Base-by-base conservation (phyloP, 2,888 invertebrate species). In the Volucella bombylans region DNA sequence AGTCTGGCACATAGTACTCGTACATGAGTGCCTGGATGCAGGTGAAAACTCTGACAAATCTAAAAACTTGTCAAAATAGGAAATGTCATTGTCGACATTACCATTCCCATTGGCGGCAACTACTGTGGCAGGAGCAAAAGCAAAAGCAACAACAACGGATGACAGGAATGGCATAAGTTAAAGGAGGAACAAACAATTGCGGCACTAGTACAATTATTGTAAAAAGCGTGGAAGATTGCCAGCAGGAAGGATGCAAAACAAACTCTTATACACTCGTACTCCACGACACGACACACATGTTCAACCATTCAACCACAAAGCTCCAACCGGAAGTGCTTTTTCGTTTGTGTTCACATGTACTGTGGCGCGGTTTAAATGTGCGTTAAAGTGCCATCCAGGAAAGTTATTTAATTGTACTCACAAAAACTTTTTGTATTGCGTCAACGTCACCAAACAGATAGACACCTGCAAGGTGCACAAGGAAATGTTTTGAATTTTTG, bases 101-200 rank as follows among this genome's bases (percentile, higher is more conserved):
- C 65, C 64, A 57, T 57, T 57, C 57, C 4, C 52, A 18, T 38
- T 15, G 23, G 41, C 12, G 31, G 68, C 15, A 12, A 49, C 31
- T 3, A n/a, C n/a, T n/a, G n/a, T n/a, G n/a, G n/a, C n/a, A n/a
- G 57, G 8, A 39, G 41, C 49, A 9, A 14, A 23, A 38, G 31
- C 31, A 38, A 31, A 6, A 31, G 52, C 31, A 0, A 23, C 52
- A 14, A 9, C 15, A 18, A 11, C 31, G 12, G 8, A 45, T 41
- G 9, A 6, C 38, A 14, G 15, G 14, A 8, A 57, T 47, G 15
- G 38, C n/a, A 69, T 8, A 80, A 83, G 85, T 81, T 81, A 77
- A 85, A 85, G 76, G 67, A 72, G 72, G 76, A 81, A 77, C 85
- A 81, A 81, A 85, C 85, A 85, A 77, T 76, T 72, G 81, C 54